These are phyloP conservation scores for Spilarctia lutea DNA, from an alignment of 2,888 invertebrate genomes.

Conservation along the genomic window DNA sequence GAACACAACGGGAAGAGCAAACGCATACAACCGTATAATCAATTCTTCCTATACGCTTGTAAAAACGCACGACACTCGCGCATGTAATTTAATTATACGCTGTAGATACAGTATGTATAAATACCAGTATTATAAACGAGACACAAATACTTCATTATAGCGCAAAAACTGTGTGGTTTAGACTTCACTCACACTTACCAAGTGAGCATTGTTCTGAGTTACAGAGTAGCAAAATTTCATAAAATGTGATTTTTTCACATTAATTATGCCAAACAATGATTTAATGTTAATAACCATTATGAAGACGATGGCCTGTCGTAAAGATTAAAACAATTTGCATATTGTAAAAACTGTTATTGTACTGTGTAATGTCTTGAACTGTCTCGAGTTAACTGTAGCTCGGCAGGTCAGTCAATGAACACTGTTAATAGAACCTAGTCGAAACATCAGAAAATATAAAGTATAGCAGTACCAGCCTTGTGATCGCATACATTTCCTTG, in stretches of 20 bases:
- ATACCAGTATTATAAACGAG: slow-evolving; percentile 27
- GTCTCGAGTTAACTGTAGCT: not conserved
- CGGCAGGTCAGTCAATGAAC: not conserved
- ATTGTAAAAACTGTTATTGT: not conserved
- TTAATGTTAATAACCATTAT: not conserved
- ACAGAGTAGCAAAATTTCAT: not conserved
- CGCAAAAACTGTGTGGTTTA: not conserved
- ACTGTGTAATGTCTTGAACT: not conserved
- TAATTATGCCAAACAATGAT: not conserved
- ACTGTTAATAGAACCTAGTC: no score
- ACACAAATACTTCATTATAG: not conserved
- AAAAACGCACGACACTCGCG: slow-evolving; percentile 38
- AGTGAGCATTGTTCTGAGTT: not conserved
- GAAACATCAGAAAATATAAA: no score
- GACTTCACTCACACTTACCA: not conserved
- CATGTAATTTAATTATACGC: slow-evolving; percentile 58
- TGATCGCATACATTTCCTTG: no score
- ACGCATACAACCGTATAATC: slow-evolving; percentile 37
- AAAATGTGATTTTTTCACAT: not conserved
- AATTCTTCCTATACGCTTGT: slow-evolving; percentile 41
- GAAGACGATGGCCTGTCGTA: not conserved
- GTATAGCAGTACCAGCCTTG: no score
- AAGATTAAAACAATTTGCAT: not conserved
- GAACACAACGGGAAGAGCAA: slow-evolving; percentile 44
- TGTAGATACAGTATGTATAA: slow-evolving; percentile 14